A percentile compares a stretch with the other conserved stretches of the same genome.
phyloP scores from a whole-genome alignment of 2,888 invertebrate genomes.

The Chydorus sphaericus region DNA sequence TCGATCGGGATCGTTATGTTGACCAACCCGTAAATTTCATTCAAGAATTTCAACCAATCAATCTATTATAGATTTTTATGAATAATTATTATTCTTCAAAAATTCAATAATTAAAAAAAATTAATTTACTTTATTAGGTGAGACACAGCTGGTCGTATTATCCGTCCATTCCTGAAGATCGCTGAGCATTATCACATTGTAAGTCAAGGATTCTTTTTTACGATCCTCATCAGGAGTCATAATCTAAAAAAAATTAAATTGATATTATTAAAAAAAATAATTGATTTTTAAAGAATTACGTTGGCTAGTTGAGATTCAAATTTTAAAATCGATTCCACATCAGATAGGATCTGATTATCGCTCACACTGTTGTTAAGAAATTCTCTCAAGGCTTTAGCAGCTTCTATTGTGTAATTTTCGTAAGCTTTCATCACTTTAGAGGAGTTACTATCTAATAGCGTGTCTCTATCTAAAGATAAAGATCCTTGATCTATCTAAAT shows the following conservation, averaged over 20 bases:
- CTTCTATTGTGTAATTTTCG: conserved; percentile 21
- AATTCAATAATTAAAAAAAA: too few relatives aligned
- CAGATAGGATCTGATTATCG: conserved; percentile 15
- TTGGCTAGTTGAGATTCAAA: conserved; percentile 60
- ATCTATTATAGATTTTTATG: conserved; percentile 51
- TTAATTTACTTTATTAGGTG: too few relatives aligned
- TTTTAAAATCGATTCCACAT: conserved; percentile 53
- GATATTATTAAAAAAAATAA: too few relatives aligned
- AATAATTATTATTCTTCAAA: too few relatives aligned
- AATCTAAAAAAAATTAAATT: conserved; percentile 15
- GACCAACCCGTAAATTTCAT: conserved; percentile 46
- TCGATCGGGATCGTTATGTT: conserved; percentile 32
- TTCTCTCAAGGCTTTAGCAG: conserved; percentile 20
- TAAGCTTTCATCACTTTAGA: conserved; percentile 22
- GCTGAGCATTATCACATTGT: conserved; percentile 26
- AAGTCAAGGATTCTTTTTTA: conserved; percentile 24
- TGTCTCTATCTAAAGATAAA: conserved; percentile 23
- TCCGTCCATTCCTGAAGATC: conserved; percentile 25
- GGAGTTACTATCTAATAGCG: conserved; percentile 23
- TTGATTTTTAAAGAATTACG: too few relatives aligned
- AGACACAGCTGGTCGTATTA: too few relatives aligned
- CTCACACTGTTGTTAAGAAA: conserved; percentile 16
- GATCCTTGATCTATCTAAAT: conserved; percentile 27
- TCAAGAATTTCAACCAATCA: conserved; percentile 54
- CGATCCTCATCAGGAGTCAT: conserved; percentile 21